Percentiles rank a stretch among this genome's conserved stretches.
These are phyloP conservation scores for Phenacoccus solenopsis DNA, from an alignment of 1,140 invertebrate species.

Conservation along the genomic window DNA sequence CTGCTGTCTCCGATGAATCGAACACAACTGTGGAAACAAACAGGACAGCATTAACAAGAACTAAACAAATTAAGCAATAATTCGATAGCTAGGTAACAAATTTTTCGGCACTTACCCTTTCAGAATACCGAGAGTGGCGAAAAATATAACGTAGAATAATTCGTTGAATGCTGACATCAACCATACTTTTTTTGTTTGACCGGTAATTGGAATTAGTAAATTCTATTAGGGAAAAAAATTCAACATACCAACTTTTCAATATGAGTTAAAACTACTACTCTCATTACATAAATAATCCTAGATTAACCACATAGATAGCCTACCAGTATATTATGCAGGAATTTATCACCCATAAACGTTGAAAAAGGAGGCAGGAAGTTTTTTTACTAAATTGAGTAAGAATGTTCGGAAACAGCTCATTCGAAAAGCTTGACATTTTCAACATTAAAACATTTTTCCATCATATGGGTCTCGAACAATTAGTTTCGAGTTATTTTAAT, in stretches of 20 bases:
- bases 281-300: too few relatives aligned
- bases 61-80: not conserved
- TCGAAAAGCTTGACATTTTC: too few relatives aligned
- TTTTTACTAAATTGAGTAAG: too few relatives aligned
- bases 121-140: not conserved
- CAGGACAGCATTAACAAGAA: too few relatives aligned
- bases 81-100: not conserved
- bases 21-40: conserved; percentile 14
- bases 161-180: conserved; percentile 1
- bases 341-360: too few relatives aligned
- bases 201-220: not conserved
- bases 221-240: not conserved
- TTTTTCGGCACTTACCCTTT: conserved; percentile 9
- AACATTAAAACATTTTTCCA: too few relatives aligned
- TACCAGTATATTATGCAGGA: too few relatives aligned
- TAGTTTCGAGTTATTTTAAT: too few relatives aligned
- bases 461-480: too few relatives aligned
- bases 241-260: not conserved
- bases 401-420: too few relatives aligned
- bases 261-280: not conserved
- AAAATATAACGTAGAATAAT: not conserved
- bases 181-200: not conserved
- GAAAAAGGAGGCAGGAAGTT: too few relatives aligned
- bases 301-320: too few relatives aligned
- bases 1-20: conserved; percentile 12